Base-by-base conservation (phyloP, 2,888 invertebrate genomes). In the Perithous albicinctus region DNA sequence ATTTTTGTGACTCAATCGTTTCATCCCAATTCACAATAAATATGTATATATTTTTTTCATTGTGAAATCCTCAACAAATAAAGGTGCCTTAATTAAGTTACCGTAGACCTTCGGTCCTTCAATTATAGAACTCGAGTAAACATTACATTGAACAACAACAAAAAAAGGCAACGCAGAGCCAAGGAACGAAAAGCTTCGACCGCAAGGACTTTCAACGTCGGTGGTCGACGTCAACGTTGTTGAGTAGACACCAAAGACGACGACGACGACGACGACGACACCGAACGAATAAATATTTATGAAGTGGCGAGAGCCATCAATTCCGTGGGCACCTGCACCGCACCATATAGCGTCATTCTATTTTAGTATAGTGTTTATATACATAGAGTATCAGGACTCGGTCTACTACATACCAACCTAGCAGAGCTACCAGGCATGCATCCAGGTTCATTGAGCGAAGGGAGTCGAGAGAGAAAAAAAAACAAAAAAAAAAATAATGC, bases 261-360 rank as follows among this genome's bases (percentile, higher is more conserved):
- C 38, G 54, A 15, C 51, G 38, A n/a, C 4, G 15, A 46, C 38
- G 72, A 12, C 70, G 56, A 38, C 54, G 26, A 38, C 51, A 51
- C n/a, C 41, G 74, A 51, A 66, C 59, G 67, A 83, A 80, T 81
- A 76, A 80, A 84, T 84, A 84, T 84, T 84, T 84, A 84, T 84
- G 76, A 80, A 61, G 74, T 56, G 29, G n/a, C 73, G 51, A 78
- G 64, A 51, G 63, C 80, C 83, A 83, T 80, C 73, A 83, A 81
- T 81, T 81, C 69, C 51, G 26, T 46, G 41, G 69, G 59, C 66
- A 59, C 67, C 69, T 59, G 63, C 70, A 75, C 66, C 43, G 35
- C 61, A 46, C 56, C n/a, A n/a, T n/a, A n/a, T 32, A 61, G 46
- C 51, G 26, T 64, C 41, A 54, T 74, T 7, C 56, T 32, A 29